These are phyloP conservation scores for Cyclophora punctaria DNA, from an alignment of 2,888 invertebrate genomes.

Conservation along the genomic window DNA sequence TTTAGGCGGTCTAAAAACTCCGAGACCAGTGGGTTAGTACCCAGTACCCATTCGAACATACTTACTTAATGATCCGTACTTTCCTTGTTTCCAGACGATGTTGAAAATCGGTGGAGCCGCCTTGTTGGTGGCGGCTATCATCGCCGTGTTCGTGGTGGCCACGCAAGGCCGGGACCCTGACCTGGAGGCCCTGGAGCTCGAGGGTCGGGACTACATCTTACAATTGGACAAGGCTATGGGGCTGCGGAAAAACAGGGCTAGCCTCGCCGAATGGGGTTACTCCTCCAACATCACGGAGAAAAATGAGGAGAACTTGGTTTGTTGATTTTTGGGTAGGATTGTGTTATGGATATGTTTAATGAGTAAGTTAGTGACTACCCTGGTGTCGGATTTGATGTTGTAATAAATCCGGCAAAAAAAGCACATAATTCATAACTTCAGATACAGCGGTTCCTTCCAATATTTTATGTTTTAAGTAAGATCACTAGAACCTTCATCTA, in stretches of 20 bases:
- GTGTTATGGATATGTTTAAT: no score
- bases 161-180: conserved; percentile 70
- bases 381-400: no score
- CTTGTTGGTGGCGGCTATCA: conserved; percentile 58
- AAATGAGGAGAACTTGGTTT: conserved; percentile 68
- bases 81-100: conserved; percentile 53
- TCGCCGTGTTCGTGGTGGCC: conserved; percentile 67
- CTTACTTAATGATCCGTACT: not conserved
- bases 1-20: no score
- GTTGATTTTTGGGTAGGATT: conserved; percentile 6
- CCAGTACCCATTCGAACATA: no score
- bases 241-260: conserved; percentile 73
- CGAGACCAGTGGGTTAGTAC: no score
- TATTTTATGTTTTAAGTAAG: not conserved
- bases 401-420: no score
- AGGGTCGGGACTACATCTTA: conserved; percentile 77
- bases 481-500: not conserved
- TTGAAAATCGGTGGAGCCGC: conserved; percentile 66
- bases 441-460: not conserved
- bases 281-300: conserved; percentile 84
- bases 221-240: conserved; percentile 77
- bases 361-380: no score
- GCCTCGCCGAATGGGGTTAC: conserved; percentile 82
- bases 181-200: conserved; percentile 70
- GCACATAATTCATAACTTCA: no score